phyloP scores from a whole-genome alignment of 2,113 vertebrate genomes.

The Gila orcuttii region DNA sequence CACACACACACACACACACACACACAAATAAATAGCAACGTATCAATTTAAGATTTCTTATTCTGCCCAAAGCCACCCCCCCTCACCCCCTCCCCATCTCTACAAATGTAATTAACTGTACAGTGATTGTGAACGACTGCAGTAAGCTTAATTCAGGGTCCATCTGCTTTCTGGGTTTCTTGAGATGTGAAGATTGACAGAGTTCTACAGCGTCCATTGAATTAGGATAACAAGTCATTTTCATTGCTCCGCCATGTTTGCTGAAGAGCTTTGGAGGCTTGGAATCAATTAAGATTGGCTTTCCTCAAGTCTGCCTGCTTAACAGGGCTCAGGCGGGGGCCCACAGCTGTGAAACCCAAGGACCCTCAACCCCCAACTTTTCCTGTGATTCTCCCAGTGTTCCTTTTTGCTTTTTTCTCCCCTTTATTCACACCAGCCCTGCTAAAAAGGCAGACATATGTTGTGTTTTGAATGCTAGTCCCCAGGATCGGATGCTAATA shows the following conservation, averaged over 20 bases:
- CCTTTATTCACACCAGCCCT: slow-evolving; percentile 34
- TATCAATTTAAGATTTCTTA: neutral
- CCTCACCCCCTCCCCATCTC: neutral
- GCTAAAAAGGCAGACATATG: neutral
- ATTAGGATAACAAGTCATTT: slow-evolving; percentile 79
- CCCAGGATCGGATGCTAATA: neutral
- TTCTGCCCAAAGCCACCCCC: neutral
- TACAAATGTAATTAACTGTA: slow-evolving; percentile 49
- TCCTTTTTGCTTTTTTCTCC: slow-evolving; percentile 60
- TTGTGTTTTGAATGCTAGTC: neutral
- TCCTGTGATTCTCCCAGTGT: slow-evolving; percentile 50
- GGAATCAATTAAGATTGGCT: slow-evolving; percentile 86
- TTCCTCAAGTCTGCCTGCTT: slow-evolving; percentile 87
- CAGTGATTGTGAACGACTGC: slow-evolving; percentile 54
- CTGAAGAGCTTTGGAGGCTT: slow-evolving; percentile 79
- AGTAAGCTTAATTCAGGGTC: slow-evolving; percentile 61
- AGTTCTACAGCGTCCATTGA: slow-evolving; percentile 70
- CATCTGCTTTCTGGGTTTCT: slow-evolving; percentile 63
- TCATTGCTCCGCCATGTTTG: slow-evolving; percentile 78
- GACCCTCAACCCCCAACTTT: slow-evolving; percentile 76
- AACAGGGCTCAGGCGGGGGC: slow-evolving; percentile 72
- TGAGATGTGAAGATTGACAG: slow-evolving; percentile 53
- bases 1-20: neutral
- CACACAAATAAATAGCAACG: neutral
- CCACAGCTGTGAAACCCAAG: slow-evolving; percentile 85